phyloP scores from a whole-genome alignment of 2,888 invertebrate species.

The Chrysolina americana region DNA sequence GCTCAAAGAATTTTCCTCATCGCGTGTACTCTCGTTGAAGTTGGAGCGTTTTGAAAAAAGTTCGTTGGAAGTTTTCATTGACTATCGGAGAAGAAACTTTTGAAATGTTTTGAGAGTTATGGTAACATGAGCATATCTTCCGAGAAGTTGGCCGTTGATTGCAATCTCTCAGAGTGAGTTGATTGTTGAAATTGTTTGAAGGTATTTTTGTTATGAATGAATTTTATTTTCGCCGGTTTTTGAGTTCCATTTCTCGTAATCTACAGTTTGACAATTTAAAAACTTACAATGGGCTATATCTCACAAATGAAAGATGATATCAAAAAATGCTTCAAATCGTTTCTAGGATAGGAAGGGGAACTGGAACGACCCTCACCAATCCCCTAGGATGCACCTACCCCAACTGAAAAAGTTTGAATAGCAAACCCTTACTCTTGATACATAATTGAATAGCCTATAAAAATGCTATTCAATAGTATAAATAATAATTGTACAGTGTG shows the following conservation, averaged over 20 bases:
- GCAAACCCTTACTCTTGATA: no score
- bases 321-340: no score
- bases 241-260: background rate
- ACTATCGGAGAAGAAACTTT: slow-evolving; percentile 1
- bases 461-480: no score
- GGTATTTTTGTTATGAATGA: background rate
- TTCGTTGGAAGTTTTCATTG: background rate
- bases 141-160: background rate
- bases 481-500: no score
- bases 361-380: no score
- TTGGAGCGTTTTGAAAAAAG: slow-evolving; percentile 3
- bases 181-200: background rate
- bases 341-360: no score
- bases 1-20: slow-evolving; percentile 32
- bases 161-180: background rate
- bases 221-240: background rate
- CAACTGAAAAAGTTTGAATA: no score
- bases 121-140: background rate
- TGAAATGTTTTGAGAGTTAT: background rate
- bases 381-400: no score
- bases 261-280: no score
- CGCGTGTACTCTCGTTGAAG: slow-evolving; percentile 6
- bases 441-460: no score
- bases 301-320: no score
- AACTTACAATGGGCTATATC: no score